Conservation (phyloP, 2,797 vertebrate genomes). For the Catostomus latipinnis region DNA sequence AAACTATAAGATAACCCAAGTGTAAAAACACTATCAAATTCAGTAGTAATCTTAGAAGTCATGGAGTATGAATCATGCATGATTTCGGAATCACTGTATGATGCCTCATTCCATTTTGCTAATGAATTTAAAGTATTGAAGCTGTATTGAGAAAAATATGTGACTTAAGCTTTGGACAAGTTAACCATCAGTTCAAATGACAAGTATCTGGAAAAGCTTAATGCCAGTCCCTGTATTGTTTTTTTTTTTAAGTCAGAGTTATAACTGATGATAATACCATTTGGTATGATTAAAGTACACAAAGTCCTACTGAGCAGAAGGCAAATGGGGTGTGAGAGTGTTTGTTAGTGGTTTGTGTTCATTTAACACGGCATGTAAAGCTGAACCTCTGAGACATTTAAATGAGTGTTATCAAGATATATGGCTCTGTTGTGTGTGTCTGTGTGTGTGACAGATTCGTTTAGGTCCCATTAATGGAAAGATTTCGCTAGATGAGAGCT, state of each 20-base stretch:
- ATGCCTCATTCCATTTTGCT: too few relatives aligned
- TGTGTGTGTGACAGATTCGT: background rate
- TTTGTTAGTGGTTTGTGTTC: constrained; percentile 5
- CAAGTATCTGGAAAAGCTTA: too few relatives aligned
- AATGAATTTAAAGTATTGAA: too few relatives aligned
- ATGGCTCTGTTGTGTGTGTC: constrained; percentile 20
- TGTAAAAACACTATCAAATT: too few relatives aligned
- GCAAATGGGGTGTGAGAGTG: background rate
- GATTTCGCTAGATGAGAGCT: background rate
- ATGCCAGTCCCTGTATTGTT: background rate
- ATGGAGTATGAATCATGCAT: too few relatives aligned
- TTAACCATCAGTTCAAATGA: too few relatives aligned
- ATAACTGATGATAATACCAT: background rate
- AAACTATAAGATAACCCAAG: too few relatives aligned
- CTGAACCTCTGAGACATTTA: constrained; percentile 27
- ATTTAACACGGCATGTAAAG: constrained; percentile 24
- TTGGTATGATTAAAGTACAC: background rate
- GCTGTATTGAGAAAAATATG: too few relatives aligned
- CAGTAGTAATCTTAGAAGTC: too few relatives aligned
- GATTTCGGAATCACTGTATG: too few relatives aligned
- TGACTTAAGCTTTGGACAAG: too few relatives aligned
- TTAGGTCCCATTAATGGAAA: background rate
- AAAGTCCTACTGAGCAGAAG: background rate
- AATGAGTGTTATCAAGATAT: background rate
- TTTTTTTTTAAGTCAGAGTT: background rate